These are phyloP conservation scores for Eristalis intricaria DNA, from an alignment of 2,888 invertebrate species.

Conservation along the genomic window DNA sequence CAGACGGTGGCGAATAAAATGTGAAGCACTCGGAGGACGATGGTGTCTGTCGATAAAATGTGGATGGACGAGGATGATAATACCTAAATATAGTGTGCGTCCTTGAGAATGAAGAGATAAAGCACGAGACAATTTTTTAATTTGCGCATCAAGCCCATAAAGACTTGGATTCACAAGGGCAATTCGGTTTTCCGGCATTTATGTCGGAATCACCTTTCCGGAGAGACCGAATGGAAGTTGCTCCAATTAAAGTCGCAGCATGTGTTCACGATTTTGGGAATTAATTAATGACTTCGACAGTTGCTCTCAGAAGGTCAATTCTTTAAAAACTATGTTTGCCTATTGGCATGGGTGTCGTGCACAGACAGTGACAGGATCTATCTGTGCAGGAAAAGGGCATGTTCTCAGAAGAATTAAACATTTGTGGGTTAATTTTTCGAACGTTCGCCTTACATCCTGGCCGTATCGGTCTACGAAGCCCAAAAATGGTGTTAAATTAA, in stretches of 20 bases:
- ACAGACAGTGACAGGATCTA: too few relatives aligned
- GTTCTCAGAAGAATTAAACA: too few relatives aligned
- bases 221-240: neutral
- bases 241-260: neutral
- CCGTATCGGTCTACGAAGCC: too few relatives aligned
- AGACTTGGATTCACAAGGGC: slow-evolving; percentile 21
- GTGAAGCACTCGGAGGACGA: slow-evolving; percentile 51
- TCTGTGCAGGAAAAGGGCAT: too few relatives aligned
- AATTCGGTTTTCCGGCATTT: slow-evolving; percentile 21
- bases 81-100: neutral
- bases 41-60: slow-evolving; percentile 47
- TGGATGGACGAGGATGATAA: slow-evolving; percentile 1
- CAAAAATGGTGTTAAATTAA: too few relatives aligned
- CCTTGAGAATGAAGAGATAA: slow-evolving; percentile 62
- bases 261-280: neutral
- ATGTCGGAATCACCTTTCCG: slow-evolving; percentile 7
- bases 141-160: slow-evolving; percentile 34
- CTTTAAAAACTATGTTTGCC: too few relatives aligned
- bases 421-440: too few relatives aligned
- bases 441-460: too few relatives aligned
- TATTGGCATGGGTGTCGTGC: too few relatives aligned
- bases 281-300: neutral
- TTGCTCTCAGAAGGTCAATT: neutral
- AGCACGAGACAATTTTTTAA: slow-evolving; percentile 47
- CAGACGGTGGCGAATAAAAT: slow-evolving; percentile 63